Evolutionary conservation across 2,113 vertebrate genomes (phyloP).

Genomic region (Mus pahari): DNA sequence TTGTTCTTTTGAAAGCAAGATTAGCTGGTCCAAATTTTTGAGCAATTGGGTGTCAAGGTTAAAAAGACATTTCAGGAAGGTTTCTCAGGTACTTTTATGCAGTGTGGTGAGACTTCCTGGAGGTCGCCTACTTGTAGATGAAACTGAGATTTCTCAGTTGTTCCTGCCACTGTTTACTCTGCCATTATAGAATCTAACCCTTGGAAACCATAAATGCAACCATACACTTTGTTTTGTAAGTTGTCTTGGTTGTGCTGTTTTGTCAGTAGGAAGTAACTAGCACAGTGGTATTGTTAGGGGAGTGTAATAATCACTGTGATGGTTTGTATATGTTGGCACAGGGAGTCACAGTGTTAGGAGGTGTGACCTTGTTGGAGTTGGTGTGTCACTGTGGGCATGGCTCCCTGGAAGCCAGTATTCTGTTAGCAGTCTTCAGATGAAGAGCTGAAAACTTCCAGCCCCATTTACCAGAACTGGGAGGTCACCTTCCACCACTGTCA

Average conservation of each 20-base stretch:
- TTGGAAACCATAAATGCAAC: not conserved
- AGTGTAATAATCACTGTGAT: not conserved
- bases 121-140: not conserved
- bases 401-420: too few species aligned
- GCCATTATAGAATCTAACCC: not conserved
- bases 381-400: too few species aligned
- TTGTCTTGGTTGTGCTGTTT: not conserved
- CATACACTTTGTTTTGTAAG: not conserved
- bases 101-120: not conserved
- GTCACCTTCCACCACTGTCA: not conserved
- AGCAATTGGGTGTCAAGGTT: not conserved
- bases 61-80: not conserved
- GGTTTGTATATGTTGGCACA: too few species aligned
- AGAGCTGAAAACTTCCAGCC: not conserved
- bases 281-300: not conserved
- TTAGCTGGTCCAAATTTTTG: not conserved
- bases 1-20: not conserved
- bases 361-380: too few species aligned
- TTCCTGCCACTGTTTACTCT: not conserved
- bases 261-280: not conserved
- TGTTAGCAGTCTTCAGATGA: too few species aligned
- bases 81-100: not conserved
- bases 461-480: not conserved
- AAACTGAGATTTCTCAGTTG: not conserved
- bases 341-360: too few species aligned